Evolutionary conservation across 2,797 vertebrate genomes (phyloP).

Genomic region (Catostomus latipinnis): DNA sequence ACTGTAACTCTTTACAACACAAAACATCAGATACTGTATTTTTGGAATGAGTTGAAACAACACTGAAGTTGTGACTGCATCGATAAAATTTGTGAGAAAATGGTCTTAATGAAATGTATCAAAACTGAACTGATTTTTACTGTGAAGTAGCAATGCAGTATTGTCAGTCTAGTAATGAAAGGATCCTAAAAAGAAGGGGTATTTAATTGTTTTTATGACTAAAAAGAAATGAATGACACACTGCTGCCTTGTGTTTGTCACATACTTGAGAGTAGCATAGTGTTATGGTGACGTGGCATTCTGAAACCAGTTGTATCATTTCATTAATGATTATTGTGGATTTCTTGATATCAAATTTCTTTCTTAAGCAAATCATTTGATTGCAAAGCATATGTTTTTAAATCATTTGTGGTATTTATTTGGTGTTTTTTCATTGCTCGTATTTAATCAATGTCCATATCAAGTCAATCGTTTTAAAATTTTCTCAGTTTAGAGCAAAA

Average conservation of each 20-base stretch:
- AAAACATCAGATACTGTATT: constrained; percentile 30
- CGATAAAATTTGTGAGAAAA: background rate
- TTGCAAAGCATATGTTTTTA: background rate
- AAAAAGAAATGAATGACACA: constrained; percentile 47
- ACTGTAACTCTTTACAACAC: constrained; percentile 36
- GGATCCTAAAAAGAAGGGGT: background rate
- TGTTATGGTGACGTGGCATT: constrained; percentile 54
- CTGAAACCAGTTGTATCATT: constrained; percentile 48
- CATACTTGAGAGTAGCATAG: constrained; percentile 60
- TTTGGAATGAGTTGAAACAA: constrained; percentile 28
- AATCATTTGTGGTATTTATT: constrained; percentile 3
- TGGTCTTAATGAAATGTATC: constrained; percentile 14
- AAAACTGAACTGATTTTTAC: constrained; percentile 32
- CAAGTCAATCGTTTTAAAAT: background rate
- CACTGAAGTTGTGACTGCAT: constrained; percentile 2
- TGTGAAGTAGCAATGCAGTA: constrained; percentile 42
- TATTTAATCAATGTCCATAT: background rate
- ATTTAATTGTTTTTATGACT: constrained; percentile 33
- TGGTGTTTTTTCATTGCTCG: background rate
- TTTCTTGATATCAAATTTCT: background rate
- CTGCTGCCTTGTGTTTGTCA: constrained; percentile 63
- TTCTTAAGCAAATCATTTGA: background rate
- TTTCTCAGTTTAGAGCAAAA: constrained; percentile 6
- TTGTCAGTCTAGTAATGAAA: constrained; percentile 7
- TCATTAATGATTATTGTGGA: constrained; percentile 4